A percentile compares a stretch with the other conserved stretches of the same genome.
Evolutionary conservation across 2,797 vertebrate species (phyloP).

Genomic region (Serranus cabrilla): DNA sequence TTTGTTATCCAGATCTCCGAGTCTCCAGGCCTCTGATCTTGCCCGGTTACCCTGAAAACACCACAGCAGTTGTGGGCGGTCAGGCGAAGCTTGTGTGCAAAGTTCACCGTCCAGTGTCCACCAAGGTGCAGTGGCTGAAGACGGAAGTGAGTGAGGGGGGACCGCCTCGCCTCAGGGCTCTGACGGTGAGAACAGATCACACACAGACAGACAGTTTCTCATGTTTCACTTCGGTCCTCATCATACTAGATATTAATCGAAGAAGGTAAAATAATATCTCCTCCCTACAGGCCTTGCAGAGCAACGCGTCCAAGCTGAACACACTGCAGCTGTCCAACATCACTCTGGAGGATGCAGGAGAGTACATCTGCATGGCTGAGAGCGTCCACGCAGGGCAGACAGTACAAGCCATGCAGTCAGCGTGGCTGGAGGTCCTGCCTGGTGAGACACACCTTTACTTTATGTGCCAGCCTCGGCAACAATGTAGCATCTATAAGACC

Average conservation of each 20-base stretch:
- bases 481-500: neutral
- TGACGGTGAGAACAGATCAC: constrained; percentile 77
- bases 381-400: constrained; percentile 64
- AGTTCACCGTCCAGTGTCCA: constrained; percentile 80
- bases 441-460: constrained; percentile 62
- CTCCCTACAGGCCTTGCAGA: constrained; percentile 74
- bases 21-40: constrained; percentile 76
- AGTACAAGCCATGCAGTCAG: constrained; percentile 75
- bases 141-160: constrained; percentile 62
- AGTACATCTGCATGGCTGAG: constrained; percentile 85
- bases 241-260: neutral
- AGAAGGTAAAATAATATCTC: neutral
- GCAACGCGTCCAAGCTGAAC: constrained; percentile 80
- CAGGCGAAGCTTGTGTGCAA: constrained; percentile 82
- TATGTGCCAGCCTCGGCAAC: neutral
- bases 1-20: constrained; percentile 68
- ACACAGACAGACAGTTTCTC: neutral
- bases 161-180: constrained; percentile 63
- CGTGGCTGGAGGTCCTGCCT: constrained; percentile 84
- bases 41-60: constrained; percentile 85
- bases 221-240: neutral
- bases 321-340: constrained; percentile 80
- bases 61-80: constrained; percentile 73
- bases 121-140: constrained; percentile 86
- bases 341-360: constrained; percentile 79